Evolutionary conservation across 2,797 vertebrate species (phyloP).

Genomic region (Moxostoma hubbsi): DNA sequence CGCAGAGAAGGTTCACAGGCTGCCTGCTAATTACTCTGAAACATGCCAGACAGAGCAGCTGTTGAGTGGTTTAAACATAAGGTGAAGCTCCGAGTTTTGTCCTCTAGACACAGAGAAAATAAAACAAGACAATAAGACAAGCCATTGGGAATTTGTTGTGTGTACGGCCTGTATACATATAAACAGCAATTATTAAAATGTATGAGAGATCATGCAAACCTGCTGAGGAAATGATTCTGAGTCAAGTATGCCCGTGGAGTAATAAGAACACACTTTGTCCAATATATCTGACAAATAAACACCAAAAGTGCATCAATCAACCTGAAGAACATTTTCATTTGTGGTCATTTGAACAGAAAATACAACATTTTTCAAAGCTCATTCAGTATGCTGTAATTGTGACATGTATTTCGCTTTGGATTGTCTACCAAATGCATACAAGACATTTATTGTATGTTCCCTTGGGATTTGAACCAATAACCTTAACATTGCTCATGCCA

Average conservation of each 20-base stretch:
- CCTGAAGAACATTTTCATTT: neutral
- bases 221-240: slow-evolving; percentile 20
- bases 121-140: neutral
- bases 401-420: no score
- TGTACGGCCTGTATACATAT: slow-evolving; percentile 27
- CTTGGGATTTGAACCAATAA: no score
- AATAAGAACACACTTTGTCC: slow-evolving; percentile 2
- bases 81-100: slow-evolving; percentile 28
- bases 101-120: slow-evolving; percentile 11
- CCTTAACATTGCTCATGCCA: no score
- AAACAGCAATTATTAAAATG: slow-evolving; percentile 25
- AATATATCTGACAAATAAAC: slow-evolving; percentile 16
- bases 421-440: no score
- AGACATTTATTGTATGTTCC: no score
- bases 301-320: slow-evolving; percentile 4
- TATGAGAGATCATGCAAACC: slow-evolving; percentile 18
- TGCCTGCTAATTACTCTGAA: slow-evolving; percentile 38
- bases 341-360: neutral
- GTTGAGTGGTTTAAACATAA: slow-evolving; percentile 19
- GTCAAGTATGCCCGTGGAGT: slow-evolving; percentile 4
- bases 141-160: slow-evolving; percentile 19
- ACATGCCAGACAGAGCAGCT: slow-evolving; percentile 4
- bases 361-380: neutral
- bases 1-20: slow-evolving; percentile 1
- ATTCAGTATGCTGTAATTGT: neutral